Base-by-base conservation (phyloP, 2,888 invertebrate genomes). In the Caradrina clavipalpis region DNA sequence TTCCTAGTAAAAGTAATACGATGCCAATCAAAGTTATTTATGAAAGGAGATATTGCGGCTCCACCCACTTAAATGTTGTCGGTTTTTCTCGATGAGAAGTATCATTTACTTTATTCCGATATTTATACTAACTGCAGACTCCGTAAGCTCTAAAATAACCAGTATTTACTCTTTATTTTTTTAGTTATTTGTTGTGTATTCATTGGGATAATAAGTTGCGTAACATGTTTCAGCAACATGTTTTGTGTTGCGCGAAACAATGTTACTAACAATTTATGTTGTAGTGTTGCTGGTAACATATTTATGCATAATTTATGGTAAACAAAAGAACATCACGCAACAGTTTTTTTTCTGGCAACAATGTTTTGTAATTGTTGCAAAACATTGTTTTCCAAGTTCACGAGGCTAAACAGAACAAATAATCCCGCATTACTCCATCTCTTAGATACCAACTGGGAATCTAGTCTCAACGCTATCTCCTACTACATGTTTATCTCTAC, bases 1-100 rank as follows among this genome's bases (percentile, higher is more conserved):
- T 54, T 42, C 39, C 76, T 1, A 13, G 42, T 19, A 45, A 35
- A 72, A 76, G 21, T 42, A 76, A 69, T 69, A 69, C 51, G 42
- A 68, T 35, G 19, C 50, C 42, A 58, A 76, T 69, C 58, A 45
- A 59, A 58, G 42, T 39, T 58, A 59, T 72, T 69, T 54, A 17
- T 35, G 19, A 45, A 17, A 50, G 50, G 45, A 19, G 31, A 22
- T 69, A 56, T 76, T 67, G 50, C 19, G 11, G 19, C 15, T 73
- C 17, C 22, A 35, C 17, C 21, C 1, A 55, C 42, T 45, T 21
- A 8, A 8, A 31, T 50, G 15, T 26, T n/a, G 1, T 39, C 2
- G 22, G 26, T 53, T 56, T 49, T n/a, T 49, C 11, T 17, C n/a
- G 42, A 35, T 39, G 55, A 56, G 39, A 56, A 10, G 19, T 31